Evolutionary conservation across 2,888 invertebrate genomes (phyloP).

Genomic region (Stenotaenia linearis): DNA sequence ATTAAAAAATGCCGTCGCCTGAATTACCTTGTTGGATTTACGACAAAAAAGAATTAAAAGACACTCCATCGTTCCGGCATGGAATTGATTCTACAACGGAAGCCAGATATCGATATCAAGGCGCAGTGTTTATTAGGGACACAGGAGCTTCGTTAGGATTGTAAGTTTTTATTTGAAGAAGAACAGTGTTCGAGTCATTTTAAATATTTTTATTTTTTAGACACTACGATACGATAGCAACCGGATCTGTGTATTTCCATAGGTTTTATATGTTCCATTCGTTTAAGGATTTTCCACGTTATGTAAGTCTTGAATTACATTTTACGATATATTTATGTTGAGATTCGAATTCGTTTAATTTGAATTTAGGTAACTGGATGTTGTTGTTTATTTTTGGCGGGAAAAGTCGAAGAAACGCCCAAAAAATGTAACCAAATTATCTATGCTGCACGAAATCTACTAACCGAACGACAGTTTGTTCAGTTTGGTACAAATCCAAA

Average conservation of each 20-base stretch:
- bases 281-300: conserved; percentile 90
- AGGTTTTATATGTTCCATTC: conserved; percentile 99
- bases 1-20: neutral
- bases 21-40: conserved; percentile 93
- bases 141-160: conserved; percentile 61
- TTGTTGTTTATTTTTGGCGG: conserved; percentile 93
- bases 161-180: conserved; percentile 47
- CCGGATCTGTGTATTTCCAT: conserved; percentile 98
- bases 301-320: conserved; percentile 56
- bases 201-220: neutral
- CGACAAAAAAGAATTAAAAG: conserved; percentile 77
- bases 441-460: conserved; percentile 71
- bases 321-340: neutral
- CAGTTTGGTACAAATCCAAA: conserved; percentile 86
- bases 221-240: conserved; percentile 89
- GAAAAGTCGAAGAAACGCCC: conserved; percentile 99
- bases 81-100: conserved; percentile 84
- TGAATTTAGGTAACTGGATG: conserved; percentile 74
- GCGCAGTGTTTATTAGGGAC: conserved; percentile 92
- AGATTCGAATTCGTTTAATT: neutral
- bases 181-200: no score
- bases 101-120: conserved; percentile 86
- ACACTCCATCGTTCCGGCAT: conserved; percentile 81
- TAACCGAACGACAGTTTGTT: conserved; percentile 75
- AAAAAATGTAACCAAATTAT: conserved; percentile 98